Percentiles rank a stretch among this genome's conserved stretches.
Conservation (phyloP, 2,113 vertebrate species). For the Calonectris borealis region DNA sequence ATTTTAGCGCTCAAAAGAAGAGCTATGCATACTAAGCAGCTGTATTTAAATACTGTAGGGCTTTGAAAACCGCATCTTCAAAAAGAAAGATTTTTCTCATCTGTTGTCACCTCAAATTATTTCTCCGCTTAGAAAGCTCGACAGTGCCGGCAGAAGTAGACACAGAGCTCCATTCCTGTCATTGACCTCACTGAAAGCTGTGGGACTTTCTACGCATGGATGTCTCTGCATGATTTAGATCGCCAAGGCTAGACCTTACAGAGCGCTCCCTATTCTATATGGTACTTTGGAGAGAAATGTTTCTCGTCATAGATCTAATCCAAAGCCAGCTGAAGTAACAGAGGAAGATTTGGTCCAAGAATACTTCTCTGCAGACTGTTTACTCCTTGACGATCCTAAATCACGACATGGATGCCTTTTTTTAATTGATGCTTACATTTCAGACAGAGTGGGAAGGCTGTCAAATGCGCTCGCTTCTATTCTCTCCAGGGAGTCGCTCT, state of each 20-base stretch:
- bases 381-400: neutral
- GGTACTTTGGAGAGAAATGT: slow-evolving; percentile 22
- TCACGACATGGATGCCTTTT: neutral
- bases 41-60: neutral
- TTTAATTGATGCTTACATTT: slow-evolving; percentile 85
- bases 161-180: neutral
- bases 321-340: slow-evolving; percentile 2
- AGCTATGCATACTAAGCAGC: slow-evolving; percentile 48
- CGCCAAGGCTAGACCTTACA: neutral
- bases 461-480: slow-evolving; percentile 86
- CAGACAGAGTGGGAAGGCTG: slow-evolving; percentile 81
- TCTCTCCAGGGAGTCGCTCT: slow-evolving; percentile 82
- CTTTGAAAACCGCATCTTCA: neutral
- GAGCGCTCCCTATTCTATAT: slow-evolving; percentile 6
- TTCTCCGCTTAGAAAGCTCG: neutral
- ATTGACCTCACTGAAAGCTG: neutral
- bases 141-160: neutral
- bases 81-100: slow-evolving; percentile 17
- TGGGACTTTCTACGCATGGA: neutral
- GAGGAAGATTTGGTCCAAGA: neutral
- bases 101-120: neutral
- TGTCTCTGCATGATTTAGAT: neutral
- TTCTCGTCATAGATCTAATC: slow-evolving; percentile 41
- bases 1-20: slow-evolving; percentile 1
- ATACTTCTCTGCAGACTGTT: neutral